Conservation (phyloP, 2,113 vertebrate species). For the Phoenicopterus ruber region DNA sequence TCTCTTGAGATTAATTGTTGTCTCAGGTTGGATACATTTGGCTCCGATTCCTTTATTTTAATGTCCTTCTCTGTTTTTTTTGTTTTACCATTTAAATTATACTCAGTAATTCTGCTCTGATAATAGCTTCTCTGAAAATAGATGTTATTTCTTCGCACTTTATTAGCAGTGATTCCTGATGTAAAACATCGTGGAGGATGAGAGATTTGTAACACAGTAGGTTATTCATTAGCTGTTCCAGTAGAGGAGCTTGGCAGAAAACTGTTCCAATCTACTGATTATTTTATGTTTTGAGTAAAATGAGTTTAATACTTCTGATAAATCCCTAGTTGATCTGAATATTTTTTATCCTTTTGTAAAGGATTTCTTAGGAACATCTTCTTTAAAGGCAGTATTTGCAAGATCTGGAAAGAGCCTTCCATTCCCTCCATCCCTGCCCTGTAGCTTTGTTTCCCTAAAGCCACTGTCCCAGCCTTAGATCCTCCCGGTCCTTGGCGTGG, state of each 20-base stretch:
- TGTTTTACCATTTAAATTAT: conserved; percentile 32
- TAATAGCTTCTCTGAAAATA: conserved; percentile 38
- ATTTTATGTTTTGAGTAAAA: conserved; percentile 29
- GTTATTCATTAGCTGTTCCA: conserved; percentile 50
- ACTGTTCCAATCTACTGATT: conserved; percentile 9
- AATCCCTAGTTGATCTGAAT: not conserved
- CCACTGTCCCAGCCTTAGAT: not conserved
- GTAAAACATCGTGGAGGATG: not conserved
- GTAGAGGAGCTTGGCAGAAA: not conserved
- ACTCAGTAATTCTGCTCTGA: not conserved
- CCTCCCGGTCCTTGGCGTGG: not conserved
- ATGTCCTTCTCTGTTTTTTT: not conserved
- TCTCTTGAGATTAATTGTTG: conserved; percentile 18
- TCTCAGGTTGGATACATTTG: not conserved
- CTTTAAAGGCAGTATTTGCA: not conserved
- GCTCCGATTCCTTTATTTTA: conserved; percentile 3
- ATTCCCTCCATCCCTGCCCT: not conserved
- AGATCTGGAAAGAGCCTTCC: not conserved
- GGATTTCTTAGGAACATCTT: not conserved
- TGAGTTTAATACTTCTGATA: not conserved
- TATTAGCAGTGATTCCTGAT: conserved; percentile 41
- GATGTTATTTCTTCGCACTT: not conserved
- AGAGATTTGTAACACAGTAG: conserved; percentile 18
- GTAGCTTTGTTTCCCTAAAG: not conserved
- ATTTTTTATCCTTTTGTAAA: not conserved